Percentiles rank a stretch among this genome's conserved stretches.
Evolutionary conservation across 1,140 invertebrate species (phyloP).

Genomic region (Amphibalanus amphitrite): DNA sequence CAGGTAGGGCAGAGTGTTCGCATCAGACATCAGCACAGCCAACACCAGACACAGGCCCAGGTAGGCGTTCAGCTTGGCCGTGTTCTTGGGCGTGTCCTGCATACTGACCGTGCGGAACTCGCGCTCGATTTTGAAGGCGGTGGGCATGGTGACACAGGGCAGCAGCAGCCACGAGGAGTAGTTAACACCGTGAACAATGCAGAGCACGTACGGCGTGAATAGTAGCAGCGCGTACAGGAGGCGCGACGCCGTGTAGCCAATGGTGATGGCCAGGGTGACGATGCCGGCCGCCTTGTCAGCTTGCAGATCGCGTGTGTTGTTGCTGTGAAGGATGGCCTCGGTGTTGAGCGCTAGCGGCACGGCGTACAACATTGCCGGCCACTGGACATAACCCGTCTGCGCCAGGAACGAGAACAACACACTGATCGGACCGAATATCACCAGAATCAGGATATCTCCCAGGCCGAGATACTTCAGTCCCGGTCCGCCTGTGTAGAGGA

Average conservation of each 20-base stretch:
- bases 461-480: slow-evolving; percentile 84
- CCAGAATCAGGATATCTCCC: slow-evolving; percentile 71
- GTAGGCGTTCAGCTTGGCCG: slow-evolving; percentile 75
- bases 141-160: slow-evolving; percentile 65
- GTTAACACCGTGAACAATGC: slow-evolving; percentile 42
- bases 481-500: slow-evolving; percentile 75
- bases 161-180: slow-evolving; percentile 66
- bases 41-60: slow-evolving; percentile 77
- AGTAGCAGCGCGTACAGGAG: slow-evolving; percentile 75
- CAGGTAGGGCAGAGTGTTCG: neutral
- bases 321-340: slow-evolving; percentile 85
- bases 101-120: slow-evolving; percentile 63
- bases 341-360: slow-evolving; percentile 84
- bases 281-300: slow-evolving; percentile 68
- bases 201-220: slow-evolving; percentile 76
- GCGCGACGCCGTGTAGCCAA: slow-evolving; percentile 77
- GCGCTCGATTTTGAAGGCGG: slow-evolving; percentile 77
- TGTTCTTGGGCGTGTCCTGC: slow-evolving; percentile 62
- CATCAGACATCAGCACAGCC: slow-evolving; percentile 26
- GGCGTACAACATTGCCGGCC: slow-evolving; percentile 77
- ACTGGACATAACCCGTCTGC: slow-evolving; percentile 68
- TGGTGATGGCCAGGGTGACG: slow-evolving; percentile 80
- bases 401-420: slow-evolving; percentile 86
- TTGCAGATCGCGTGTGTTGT: slow-evolving; percentile 79
- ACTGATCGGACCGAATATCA: slow-evolving; percentile 84